Evolutionary conservation across 2,797 vertebrate genomes (phyloP).

Genomic region (Gymnopithys bicolor): DNA sequence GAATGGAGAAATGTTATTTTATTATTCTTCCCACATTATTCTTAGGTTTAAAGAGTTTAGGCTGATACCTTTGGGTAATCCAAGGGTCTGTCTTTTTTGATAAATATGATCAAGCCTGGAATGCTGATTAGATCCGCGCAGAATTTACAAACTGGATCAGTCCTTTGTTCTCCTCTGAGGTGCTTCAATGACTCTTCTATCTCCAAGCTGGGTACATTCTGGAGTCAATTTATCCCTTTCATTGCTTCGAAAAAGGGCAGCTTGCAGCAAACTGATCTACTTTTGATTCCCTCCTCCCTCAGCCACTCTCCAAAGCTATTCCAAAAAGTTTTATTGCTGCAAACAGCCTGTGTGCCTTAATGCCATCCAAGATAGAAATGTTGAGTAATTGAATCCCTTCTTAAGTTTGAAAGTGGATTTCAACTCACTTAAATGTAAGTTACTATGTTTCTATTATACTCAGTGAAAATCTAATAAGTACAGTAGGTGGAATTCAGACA

Average conservation of each 20-base stretch:
- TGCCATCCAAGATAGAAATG: neutral
- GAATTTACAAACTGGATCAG: neutral
- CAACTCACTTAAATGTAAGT: neutral
- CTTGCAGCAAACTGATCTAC: neutral
- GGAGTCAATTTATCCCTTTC: neutral
- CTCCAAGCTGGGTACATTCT: neutral
- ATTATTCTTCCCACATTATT: neutral
- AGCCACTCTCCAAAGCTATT: neutral
- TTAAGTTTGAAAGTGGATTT: neutral
- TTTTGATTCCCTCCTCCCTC: neutral
- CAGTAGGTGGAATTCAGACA: neutral
- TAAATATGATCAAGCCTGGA: neutral
- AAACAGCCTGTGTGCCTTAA: neutral
- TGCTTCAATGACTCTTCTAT: neutral
- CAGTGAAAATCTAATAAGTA: neutral
- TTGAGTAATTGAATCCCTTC: neutral
- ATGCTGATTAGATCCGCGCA: neutral
- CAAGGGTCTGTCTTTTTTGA: neutral
- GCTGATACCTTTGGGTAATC: neutral
- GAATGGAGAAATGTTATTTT: neutral
- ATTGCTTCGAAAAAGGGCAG: neutral
- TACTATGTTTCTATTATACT: neutral
- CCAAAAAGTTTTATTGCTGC: neutral
- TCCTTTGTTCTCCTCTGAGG: neutral
- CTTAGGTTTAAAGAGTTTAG: neutral